Conservation (phyloP, 2,888 invertebrate genomes). For the Sepioteuthis lessoniana region DNA sequence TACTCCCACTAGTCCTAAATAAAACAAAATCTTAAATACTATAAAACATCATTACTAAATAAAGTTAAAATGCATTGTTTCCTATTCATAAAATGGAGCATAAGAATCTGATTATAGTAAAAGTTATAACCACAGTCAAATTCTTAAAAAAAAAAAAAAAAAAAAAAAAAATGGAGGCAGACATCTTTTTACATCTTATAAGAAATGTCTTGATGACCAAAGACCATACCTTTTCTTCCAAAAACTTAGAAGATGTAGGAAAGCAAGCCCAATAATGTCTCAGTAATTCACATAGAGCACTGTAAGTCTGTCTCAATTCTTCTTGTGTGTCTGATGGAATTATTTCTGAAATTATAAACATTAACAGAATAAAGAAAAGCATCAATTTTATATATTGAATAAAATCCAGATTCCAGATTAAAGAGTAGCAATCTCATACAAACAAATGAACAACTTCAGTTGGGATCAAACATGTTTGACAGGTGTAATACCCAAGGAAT, state of each 20-base stretch:
- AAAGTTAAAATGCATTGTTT: too few relatives aligned
- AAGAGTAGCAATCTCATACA: neutral
- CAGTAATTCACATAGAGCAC: constrained; percentile 89
- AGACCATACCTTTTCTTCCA: constrained; percentile 80
- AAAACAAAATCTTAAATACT: neutral
- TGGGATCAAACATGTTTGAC: neutral
- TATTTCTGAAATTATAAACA: constrained; percentile 80
- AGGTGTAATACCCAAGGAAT: neutral
- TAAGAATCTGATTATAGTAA: too few relatives aligned
- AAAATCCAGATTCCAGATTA: neutral
- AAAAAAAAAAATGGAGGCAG: too few relatives aligned
- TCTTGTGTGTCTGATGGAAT: constrained; percentile 82
- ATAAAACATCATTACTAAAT: too few relatives aligned
- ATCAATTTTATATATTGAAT: neutral
- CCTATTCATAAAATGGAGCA: too few relatives aligned
- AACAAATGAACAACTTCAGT: neutral
- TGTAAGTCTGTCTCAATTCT: constrained; percentile 89
- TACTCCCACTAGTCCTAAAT: too few relatives aligned
- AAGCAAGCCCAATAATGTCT: constrained; percentile 97
- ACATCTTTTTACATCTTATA: too few relatives aligned
- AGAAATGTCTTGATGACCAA: neutral
- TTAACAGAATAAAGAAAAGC: neutral
- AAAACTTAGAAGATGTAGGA: constrained; percentile 83
- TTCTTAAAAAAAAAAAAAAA: too few relatives aligned
- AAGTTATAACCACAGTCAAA: too few relatives aligned